Evolutionary conservation across 2,888 invertebrate species (phyloP).

Genomic region (Leptinotarsa haldemani): DNA sequence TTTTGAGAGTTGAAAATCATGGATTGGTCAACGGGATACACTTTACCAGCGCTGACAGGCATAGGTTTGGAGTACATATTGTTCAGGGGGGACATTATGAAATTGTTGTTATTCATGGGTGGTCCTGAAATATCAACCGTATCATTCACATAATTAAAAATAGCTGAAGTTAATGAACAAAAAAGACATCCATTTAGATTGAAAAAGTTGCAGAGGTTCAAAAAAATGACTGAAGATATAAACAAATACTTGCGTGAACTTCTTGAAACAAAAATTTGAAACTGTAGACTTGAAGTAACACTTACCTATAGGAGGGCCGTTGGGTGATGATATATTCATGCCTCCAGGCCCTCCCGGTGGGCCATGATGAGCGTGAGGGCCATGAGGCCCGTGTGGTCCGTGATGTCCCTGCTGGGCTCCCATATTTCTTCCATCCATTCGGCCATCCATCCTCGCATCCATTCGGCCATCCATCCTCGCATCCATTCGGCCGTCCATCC

Average conservation of each 20-base stretch:
- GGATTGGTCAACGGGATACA: conserved; percentile 94
- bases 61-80: conserved; percentile 85
- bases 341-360: conserved; percentile 52
- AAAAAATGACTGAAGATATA: no score
- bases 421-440: conserved; percentile 73
- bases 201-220: background rate
- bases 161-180: conserved; percentile 16
- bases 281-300: background rate
- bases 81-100: conserved; percentile 66
- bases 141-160: background rate
- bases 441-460: conserved; percentile 50
- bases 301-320: conserved; percentile 51
- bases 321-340: conserved; percentile 53
- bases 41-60: conserved; percentile 91
- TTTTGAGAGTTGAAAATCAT: conserved; percentile 99
- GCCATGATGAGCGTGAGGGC: conserved; percentile 47
- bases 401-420: conserved; percentile 35
- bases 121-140: conserved; percentile 60
- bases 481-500: background rate
- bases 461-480: conserved; percentile 65
- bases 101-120: conserved; percentile 63
- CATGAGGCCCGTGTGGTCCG: conserved; percentile 55
- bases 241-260: no score
- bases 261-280: no score
- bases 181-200: background rate